Percentiles rank a stretch among this genome's conserved stretches.
Evolutionary conservation across 2,797 vertebrate species (phyloP).

Genomic region (Lates japonicus): DNA sequence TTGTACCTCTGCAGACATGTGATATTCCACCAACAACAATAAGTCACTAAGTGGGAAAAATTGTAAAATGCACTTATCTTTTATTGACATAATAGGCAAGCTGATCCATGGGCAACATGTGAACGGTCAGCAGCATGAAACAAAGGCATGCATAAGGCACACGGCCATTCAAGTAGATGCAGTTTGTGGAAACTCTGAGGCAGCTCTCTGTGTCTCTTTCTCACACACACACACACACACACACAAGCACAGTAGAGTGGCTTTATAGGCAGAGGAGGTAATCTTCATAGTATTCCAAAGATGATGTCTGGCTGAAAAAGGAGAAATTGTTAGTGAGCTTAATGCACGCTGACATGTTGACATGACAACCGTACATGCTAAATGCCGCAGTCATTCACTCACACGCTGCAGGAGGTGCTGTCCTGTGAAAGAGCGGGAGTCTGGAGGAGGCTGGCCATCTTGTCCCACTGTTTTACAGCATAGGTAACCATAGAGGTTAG

Average conservation of each 20-base stretch:
- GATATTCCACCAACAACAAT: neutral
- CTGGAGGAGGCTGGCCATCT: constrained; percentile 75
- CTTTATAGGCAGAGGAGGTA: constrained; percentile 4
- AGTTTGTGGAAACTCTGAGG: constrained; percentile 35
- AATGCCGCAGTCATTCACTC: constrained; percentile 52
- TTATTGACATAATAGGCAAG: constrained; percentile 49
- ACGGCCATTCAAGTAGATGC: constrained; percentile 45
- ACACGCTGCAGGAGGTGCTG: constrained; percentile 86
- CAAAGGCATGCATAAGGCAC: constrained; percentile 41
- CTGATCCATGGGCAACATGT: constrained; percentile 22
- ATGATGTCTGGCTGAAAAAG: constrained; percentile 75
- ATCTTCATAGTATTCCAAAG: constrained; percentile 73
- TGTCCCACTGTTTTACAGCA: constrained; percentile 88
- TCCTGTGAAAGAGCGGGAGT: constrained; percentile 78
- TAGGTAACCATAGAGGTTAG: constrained; percentile 91
- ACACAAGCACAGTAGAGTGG: constrained; percentile 15
- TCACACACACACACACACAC: neutral
- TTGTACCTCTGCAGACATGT: constrained; percentile 1
- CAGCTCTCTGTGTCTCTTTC: constrained; percentile 3
- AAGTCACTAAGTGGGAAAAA: neutral
- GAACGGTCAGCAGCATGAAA: constrained; percentile 44
- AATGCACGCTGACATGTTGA: constrained; percentile 24
- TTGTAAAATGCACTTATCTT: constrained; percentile 26
- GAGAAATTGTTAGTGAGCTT: constrained; percentile 18
- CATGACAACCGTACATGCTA: constrained; percentile 7